Evolutionary conservation across 2,113 vertebrate genomes (phyloP), one percentile per base, ranked within the genome.

Genomic region (Trinectes maculatus): DNA sequence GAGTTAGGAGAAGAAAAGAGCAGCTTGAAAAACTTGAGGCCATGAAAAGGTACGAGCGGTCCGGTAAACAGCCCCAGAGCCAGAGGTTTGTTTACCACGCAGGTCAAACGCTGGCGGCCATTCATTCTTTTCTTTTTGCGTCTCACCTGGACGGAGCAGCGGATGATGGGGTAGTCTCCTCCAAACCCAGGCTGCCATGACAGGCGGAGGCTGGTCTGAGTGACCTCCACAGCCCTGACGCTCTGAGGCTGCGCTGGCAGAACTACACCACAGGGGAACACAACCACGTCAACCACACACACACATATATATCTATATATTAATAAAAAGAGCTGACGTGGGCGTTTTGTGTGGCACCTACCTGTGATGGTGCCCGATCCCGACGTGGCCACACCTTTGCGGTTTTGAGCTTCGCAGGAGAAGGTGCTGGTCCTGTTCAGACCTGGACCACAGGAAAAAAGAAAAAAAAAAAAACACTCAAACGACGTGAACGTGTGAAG

Each of bases 401-500:
- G 74, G 16, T 97, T 96, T 25, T 95, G 92, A 26, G 95, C 95
- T 73, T 97, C 96, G 8, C 96, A 96, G 10, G 95, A 95, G 77
- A 96, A 96, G 6, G 92, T 92, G 22, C 94, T 93, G 4, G 92
- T 94, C 69, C 88, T 89, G 88, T 95, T 95, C 69, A 96, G 83
- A 65, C 95, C 95, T 96, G 73, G 28, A 66, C n/a, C n/a, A n/a
- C 1, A 8, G 8, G 19, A 13, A 18, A 29, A 61, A 8, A 58
- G 0, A 1, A 53, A 43, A 43, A n/a, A n/a, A n/a, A n/a, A n/a
- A n/a, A n/a, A n/a, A n/a, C n/a, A n/a, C n/a, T n/a, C n/a, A n/a
- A n/a, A 29, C 15, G 1, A 65, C 57, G 61, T 3, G 13, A 0
- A 6, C 5, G 24, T 74, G 79, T 74, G 69, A 85, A 59, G 42